These are phyloP conservation scores for Trimorus sp. DNA, from an alignment of 2,888 invertebrate genomes.

Conservation along the genomic window DNA sequence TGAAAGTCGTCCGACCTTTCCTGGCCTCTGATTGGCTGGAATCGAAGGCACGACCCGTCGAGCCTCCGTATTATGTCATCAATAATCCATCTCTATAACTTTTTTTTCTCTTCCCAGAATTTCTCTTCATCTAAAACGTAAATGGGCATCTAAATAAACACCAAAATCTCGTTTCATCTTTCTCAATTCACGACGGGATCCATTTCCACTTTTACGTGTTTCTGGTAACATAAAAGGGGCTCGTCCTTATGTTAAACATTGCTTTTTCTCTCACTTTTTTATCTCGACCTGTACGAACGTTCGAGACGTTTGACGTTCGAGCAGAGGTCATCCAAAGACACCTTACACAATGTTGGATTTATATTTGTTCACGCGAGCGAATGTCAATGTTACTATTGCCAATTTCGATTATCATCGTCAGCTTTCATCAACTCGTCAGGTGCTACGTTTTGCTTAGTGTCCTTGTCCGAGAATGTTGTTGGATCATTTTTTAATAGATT, in stretches of 20 bases:
- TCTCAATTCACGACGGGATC: too few relatives aligned
- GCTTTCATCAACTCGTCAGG: too few relatives aligned
- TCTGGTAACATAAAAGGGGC: too few relatives aligned
- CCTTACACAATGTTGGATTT: slow-evolving; percentile 36
- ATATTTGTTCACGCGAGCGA: slow-evolving; percentile 33
- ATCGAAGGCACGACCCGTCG: slow-evolving; percentile 34
- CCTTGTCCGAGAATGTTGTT: too few relatives aligned
- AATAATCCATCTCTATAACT: not conserved
- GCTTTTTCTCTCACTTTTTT: too few relatives aligned
- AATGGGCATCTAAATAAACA: not conserved
- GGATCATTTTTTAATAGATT: too few relatives aligned
- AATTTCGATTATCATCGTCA: not conserved
- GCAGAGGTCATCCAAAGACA: slow-evolving; percentile 55
- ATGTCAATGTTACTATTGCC: slow-evolving; percentile 35
- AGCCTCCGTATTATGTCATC: slow-evolving; percentile 15
- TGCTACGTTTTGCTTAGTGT: too few relatives aligned
- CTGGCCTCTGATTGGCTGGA: slow-evolving; percentile 36
- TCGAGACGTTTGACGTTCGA: slow-evolving; percentile 12
- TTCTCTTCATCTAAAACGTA: not conserved
- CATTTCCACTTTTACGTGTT: too few relatives aligned
- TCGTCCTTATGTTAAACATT: too few relatives aligned
- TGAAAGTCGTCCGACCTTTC: slow-evolving; percentile 30
- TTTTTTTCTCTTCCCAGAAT: slow-evolving; percentile 2
- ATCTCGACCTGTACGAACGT: not conserved
- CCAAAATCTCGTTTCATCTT: not conserved